Evolutionary conservation across 2,888 invertebrate genomes (phyloP).

Genomic region (Agrypnus murinus): DNA sequence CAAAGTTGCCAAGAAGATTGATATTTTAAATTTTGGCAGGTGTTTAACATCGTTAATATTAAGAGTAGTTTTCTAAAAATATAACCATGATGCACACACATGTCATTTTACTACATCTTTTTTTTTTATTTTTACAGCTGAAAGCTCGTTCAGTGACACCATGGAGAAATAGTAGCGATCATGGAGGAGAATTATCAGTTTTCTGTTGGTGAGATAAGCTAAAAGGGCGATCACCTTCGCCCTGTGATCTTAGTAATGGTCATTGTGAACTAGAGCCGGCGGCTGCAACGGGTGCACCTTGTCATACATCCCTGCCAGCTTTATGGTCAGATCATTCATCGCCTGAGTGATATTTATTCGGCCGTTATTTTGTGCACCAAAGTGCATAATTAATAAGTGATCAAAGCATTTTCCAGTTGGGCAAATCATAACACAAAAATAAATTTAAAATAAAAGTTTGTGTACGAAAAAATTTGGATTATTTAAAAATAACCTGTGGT

Average conservation of each 20-base stretch:
- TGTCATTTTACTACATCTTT: too few relatives aligned
- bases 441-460: neutral
- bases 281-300: slow-evolving; percentile 40
- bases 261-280: slow-evolving; percentile 48
- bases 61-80: too few relatives aligned
- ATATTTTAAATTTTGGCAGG: too few relatives aligned
- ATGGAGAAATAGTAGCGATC: slow-evolving; percentile 82
- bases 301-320: slow-evolving; percentile 54
- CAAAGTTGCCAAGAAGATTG: too few relatives aligned
- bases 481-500: slow-evolving; percentile 41
- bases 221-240: slow-evolving; percentile 66
- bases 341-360: slow-evolving; percentile 48
- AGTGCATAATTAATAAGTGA: slow-evolving; percentile 46
- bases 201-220: slow-evolving; percentile 84
- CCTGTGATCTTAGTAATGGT: slow-evolving; percentile 55
- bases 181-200: slow-evolving; percentile 84
- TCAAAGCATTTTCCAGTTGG: slow-evolving; percentile 41
- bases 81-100: too few relatives aligned
- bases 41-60: too few relatives aligned
- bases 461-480: slow-evolving; percentile 25
- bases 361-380: slow-evolving; percentile 45
- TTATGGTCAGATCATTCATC: slow-evolving; percentile 52
- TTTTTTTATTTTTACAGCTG: slow-evolving; percentile 73
- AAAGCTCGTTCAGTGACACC: slow-evolving; percentile 84
- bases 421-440: slow-evolving; percentile 29